Conservation (phyloP, 1,140 invertebrate species). For the Drosophila serrata region DNA sequence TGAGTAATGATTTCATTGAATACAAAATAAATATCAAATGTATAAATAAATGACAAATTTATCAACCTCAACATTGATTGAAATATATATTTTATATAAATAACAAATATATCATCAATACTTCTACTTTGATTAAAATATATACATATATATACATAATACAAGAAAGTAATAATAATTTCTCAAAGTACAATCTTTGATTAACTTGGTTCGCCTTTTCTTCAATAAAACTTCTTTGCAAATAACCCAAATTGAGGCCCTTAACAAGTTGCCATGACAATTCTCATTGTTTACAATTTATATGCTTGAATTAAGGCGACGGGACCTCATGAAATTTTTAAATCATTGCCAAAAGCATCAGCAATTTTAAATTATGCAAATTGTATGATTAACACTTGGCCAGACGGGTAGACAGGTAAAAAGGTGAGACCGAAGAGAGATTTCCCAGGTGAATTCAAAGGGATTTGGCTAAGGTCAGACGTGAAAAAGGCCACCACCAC, state of each 20-base stretch:
- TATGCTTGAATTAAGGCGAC: conserved; percentile 8
- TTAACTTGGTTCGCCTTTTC: not conserved
- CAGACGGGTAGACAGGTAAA: conserved; percentile 22
- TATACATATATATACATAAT: not conserved
- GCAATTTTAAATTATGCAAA: conserved; percentile 56
- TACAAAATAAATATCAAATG: not conserved
- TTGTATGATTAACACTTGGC: conserved; percentile 62
- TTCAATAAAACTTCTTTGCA: not conserved
- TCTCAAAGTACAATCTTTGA: not conserved
- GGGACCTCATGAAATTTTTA: conserved; percentile 13
- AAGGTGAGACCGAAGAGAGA: not conserved
- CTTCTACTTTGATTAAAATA: not conserved
- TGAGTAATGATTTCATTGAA: not conserved
- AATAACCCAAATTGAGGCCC: not conserved
- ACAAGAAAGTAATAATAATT: not conserved
- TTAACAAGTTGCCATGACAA: not conserved
- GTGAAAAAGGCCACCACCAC: conserved; percentile 39
- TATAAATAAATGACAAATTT: too few species aligned
- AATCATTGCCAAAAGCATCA: conserved; percentile 35
- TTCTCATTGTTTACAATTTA: conserved; percentile 10
- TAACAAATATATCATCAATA: not conserved
- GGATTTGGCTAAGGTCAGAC: conserved; percentile 43
- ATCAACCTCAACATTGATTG: too few species aligned
- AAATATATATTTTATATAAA: too few species aligned
- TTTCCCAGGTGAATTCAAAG: conserved; percentile 34